These are phyloP conservation scores for Dasypolia templi DNA, from an alignment of 2,888 invertebrate genomes.

Conservation along the genomic window DNA sequence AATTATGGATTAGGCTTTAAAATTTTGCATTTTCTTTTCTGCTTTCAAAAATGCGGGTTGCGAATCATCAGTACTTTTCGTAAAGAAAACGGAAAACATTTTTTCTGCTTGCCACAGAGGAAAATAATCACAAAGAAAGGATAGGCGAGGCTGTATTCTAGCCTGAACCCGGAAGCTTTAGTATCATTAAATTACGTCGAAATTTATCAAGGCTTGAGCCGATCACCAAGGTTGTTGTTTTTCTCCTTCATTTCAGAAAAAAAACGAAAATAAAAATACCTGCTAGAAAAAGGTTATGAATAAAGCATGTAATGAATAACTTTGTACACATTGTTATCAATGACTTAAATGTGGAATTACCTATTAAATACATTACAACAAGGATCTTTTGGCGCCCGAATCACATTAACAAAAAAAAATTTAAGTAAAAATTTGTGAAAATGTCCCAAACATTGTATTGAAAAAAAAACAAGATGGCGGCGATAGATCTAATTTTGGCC, in stretches of 20 bases:
- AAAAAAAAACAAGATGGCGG: background rate
- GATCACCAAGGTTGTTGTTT: slow-evolving; percentile 1
- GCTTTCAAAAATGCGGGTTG: background rate
- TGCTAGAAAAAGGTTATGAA: slow-evolving; percentile 16
- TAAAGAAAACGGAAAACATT: background rate
- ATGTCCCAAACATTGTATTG: background rate
- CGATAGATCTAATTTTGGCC: background rate
- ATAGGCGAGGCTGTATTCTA: slow-evolving; percentile 27
- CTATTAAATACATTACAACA: background rate
- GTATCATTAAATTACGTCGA: slow-evolving; percentile 30
- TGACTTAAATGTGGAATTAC: background rate
- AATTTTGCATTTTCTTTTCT: background rate
- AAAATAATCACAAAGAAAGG: slow-evolving; percentile 11
- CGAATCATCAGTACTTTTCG: no score
- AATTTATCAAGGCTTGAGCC: slow-evolving; percentile 6
- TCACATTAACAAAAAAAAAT: background rate
- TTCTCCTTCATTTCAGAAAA: slow-evolving; percentile 4
- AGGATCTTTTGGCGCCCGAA: no score
- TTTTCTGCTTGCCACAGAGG: slow-evolving; percentile 1
- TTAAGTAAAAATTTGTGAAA: background rate
- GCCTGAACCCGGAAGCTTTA: slow-evolving; percentile 9
- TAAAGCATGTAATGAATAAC: slow-evolving; percentile 47
- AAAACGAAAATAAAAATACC: background rate
- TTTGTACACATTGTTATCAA: slow-evolving; percentile 9
- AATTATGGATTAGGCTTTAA: background rate